Percentiles rank a stretch among this genome's conserved stretches.
These are phyloP conservation scores for Octopus bimaculoides DNA, from an alignment of 1,140 invertebrate species.

Conservation along the genomic window DNA sequence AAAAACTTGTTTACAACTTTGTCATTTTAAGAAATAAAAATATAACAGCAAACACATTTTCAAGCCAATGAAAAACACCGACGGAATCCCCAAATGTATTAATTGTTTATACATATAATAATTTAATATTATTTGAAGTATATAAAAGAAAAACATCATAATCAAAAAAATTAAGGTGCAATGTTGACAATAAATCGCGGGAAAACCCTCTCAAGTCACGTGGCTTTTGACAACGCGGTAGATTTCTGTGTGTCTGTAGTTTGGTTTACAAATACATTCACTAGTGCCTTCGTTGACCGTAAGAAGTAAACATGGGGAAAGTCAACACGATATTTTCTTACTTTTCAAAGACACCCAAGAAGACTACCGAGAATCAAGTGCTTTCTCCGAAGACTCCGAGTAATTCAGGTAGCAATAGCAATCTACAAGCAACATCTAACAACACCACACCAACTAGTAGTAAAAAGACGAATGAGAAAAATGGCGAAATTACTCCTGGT, in stretches of 20 bases:
- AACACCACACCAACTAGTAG: background rate
- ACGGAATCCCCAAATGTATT: no score
- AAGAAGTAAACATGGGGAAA: background rate
- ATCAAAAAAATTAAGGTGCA: no score
- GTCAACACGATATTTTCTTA: slow-evolving; percentile 4
- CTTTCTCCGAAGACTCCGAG: slow-evolving; percentile 3
- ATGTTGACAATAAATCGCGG: background rate
- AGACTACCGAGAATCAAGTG: background rate
- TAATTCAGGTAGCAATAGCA: background rate
- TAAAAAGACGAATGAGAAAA: background rate
- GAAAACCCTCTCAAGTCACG: background rate
- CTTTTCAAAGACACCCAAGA: background rate
- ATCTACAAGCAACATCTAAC: background rate
- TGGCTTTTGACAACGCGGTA: background rate
- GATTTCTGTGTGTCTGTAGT: background rate
- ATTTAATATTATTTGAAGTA: no score
- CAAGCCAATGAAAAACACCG: no score
- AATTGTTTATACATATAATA: no score
- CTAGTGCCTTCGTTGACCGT: background rate
- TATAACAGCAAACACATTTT: no score
- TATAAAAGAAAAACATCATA: no score
- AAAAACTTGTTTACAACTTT: no score
- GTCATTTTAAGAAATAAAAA: no score
- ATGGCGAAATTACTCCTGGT: background rate
- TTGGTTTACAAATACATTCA: background rate